A percentile compares a stretch with the other conserved stretches of the same genome.
These are phyloP conservation scores for Pelusios castaneus DNA, from an alignment of 2,113 vertebrate genomes.

Conservation along the genomic window DNA sequence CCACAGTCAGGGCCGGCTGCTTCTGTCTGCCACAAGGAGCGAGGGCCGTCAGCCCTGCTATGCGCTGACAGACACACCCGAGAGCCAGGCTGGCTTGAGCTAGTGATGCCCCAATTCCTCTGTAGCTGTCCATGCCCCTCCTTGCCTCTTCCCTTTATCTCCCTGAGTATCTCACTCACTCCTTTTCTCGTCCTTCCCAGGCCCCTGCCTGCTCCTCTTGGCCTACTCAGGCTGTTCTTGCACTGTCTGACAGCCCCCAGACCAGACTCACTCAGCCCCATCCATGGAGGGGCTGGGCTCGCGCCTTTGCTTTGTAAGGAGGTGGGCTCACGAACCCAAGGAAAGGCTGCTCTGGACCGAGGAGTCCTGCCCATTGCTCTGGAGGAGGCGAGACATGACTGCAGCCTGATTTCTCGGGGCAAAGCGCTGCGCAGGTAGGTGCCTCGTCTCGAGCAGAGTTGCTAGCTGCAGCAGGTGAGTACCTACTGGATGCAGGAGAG, in stretches of 20 bases:
- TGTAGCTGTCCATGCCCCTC: conserved; percentile 51
- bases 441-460: neutral
- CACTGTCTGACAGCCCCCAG: no score
- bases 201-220: neutral
- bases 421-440: neutral
- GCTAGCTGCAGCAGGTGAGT: no score
- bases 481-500: no score
- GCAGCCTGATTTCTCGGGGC: neutral
- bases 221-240: no score
- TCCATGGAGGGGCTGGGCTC: no score
- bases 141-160: conserved; percentile 30
- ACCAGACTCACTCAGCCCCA: neutral
- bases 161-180: neutral
- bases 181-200: neutral
- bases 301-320: neutral
- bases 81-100: neutral
- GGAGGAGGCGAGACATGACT: neutral
- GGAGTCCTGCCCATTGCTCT: neutral
- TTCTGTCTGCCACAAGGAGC: neutral
- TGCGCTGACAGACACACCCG: conserved; percentile 50
- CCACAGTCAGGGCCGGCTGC: neutral
- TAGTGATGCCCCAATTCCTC: conserved; percentile 53
- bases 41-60: conserved; percentile 12
- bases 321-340: no score
- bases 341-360: neutral